phyloP scores from a whole-genome alignment of 1,140 invertebrate species.

The Nilaparvata lugens region DNA sequence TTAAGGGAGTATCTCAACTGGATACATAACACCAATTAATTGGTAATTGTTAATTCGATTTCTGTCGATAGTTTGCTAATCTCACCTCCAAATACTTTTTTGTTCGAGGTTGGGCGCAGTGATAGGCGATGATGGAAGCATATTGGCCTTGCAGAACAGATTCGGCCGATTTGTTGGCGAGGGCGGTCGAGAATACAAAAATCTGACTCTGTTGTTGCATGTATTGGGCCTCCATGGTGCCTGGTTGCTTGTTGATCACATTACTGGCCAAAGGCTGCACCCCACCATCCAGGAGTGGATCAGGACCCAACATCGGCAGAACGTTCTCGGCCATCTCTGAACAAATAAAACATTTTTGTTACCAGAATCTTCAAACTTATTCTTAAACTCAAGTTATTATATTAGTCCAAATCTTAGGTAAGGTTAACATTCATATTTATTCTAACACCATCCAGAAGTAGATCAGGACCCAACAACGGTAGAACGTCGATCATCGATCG shows the following conservation, averaged over 20 bases:
- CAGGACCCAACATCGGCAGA: neutral
- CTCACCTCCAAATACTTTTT: conserved; percentile 87
- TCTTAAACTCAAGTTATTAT: too few relatives aligned
- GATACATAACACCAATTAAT: too few relatives aligned
- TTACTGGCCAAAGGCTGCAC: conserved; percentile 62
- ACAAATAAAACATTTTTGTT: neutral
- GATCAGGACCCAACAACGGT: conserved; percentile 4
- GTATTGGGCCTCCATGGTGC: conserved; percentile 67
- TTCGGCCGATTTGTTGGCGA: conserved; percentile 93
- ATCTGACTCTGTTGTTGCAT: conserved; percentile 97
- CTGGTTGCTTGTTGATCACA: conserved; percentile 68
- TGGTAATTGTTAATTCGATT: too few relatives aligned
- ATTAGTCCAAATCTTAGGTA: too few relatives aligned
- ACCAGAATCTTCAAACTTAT: too few relatives aligned
- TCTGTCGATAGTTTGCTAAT: too few relatives aligned
- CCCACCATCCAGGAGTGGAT: conserved; percentile 20
- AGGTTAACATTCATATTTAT: too few relatives aligned
- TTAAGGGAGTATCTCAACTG: too few relatives aligned
- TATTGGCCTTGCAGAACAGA: conserved; percentile 80
- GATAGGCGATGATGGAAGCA: conserved; percentile 87
- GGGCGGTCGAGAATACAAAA: conserved; percentile 90
- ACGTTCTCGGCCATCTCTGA: conserved; percentile 6
- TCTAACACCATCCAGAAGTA: conserved; percentile 19
- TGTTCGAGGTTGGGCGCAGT: conserved; percentile 88
- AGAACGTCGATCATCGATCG: too few relatives aligned